Percentiles rank a stretch among this genome's conserved stretches.
Conservation (phyloP, 2,888 invertebrate genomes). For the Villa cingulata region DNA sequence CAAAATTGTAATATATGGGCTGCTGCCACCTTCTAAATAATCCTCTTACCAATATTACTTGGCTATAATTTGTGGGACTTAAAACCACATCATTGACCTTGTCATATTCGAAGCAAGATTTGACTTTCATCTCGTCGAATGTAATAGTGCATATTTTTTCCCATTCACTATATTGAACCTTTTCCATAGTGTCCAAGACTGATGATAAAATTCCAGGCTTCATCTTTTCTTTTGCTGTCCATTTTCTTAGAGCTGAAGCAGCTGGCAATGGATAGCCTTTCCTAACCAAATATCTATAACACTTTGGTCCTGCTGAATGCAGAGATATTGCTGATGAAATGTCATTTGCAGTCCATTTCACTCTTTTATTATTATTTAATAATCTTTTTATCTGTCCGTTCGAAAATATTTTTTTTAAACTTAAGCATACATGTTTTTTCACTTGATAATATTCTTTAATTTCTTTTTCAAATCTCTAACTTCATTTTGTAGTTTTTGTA, state of each 20-base stretch:
- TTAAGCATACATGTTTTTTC: not conserved
- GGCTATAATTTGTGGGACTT: slow-evolving; percentile 6
- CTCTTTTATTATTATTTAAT: slow-evolving; percentile 1
- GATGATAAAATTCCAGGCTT: slow-evolving; percentile 8
- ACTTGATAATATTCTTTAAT: too few species aligned
- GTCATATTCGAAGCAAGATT: slow-evolving; percentile 6
- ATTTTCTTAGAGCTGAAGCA: slow-evolving; percentile 7
- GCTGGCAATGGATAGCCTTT: slow-evolving; percentile 10
- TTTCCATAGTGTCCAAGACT: slow-evolving; percentile 7
- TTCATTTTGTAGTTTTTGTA: not conserved
- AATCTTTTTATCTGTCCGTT: slow-evolving; percentile 9
- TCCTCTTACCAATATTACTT: slow-evolving; percentile 11
- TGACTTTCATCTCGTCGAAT: slow-evolving; percentile 13
- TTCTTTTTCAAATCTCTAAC: not conserved
- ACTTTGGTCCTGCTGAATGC: slow-evolving; percentile 6
- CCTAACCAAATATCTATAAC: slow-evolving; percentile 6
- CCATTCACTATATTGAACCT: not conserved
- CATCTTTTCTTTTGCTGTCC: slow-evolving; percentile 9
- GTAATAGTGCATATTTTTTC: slow-evolving; percentile 11
- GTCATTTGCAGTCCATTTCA: slow-evolving; percentile 9
- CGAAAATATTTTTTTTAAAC: slow-evolving; percentile 5
- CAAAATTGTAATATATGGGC: slow-evolving; percentile 11
- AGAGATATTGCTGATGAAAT: slow-evolving; percentile 9
- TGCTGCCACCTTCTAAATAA: slow-evolving; percentile 12
- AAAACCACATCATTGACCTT: not conserved